A percentile compares a stretch with the other conserved stretches of the same genome.
phyloP scores from a whole-genome alignment of 2,113 vertebrate species.

The Hyaena hyaena region DNA sequence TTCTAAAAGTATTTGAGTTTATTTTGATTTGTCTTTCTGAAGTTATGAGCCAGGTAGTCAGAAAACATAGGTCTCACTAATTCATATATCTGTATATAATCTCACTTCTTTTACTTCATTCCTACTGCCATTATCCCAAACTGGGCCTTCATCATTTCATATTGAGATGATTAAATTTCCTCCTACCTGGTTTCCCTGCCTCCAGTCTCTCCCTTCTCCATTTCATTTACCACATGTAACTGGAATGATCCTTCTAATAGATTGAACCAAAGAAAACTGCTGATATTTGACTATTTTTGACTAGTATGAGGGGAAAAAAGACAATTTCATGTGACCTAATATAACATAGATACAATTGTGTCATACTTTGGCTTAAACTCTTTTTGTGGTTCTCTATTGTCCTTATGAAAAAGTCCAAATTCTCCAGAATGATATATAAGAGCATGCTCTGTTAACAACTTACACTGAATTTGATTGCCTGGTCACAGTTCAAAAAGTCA shows the following conservation, averaged over 20 bases:
- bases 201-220: background rate
- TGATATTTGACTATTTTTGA: slow-evolving; percentile 23
- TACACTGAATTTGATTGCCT: background rate
- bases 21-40: slow-evolving; percentile 6
- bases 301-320: background rate
- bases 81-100: background rate
- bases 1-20: background rate
- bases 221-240: background rate
- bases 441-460: background rate
- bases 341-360: background rate
- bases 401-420: background rate
- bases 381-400: background rate
- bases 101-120: background rate
- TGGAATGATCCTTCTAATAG: background rate
- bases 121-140: background rate
- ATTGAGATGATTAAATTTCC: background rate
- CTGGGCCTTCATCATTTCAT: background rate
- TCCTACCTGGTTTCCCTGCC: background rate
- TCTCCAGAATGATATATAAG: background rate
- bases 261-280: background rate
- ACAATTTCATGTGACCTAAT: background rate
- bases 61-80: background rate
- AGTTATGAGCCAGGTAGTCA: background rate
- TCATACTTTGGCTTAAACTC: background rate
- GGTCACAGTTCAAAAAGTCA: background rate